Conservation (phyloP, 2,797 vertebrate species). For the Hippopotamyrus pictus region DNA sequence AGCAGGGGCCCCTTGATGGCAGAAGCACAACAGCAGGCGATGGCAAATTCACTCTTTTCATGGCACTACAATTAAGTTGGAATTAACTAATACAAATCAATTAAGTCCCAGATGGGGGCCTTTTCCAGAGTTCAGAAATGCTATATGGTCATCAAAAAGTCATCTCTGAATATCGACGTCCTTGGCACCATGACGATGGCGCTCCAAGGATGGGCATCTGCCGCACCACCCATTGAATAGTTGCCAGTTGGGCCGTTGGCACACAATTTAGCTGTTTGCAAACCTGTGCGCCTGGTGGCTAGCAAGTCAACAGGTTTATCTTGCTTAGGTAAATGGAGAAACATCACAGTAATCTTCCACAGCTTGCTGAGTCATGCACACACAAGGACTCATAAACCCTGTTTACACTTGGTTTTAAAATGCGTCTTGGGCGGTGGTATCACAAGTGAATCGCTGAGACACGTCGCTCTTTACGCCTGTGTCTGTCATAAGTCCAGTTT, state of each 20-base stretch:
- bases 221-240: neutral
- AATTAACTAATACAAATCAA: neutral
- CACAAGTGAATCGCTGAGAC: neutral
- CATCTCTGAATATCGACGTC: neutral
- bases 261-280: neutral
- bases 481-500: neutral
- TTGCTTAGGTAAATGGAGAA: neutral
- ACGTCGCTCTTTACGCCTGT: neutral
- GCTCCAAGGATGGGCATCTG: neutral
- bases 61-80: neutral
- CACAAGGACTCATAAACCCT: neutral
- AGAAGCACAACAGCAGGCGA: neutral
- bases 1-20: neutral
- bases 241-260: neutral
- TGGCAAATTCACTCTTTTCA: neutral
- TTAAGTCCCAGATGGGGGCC: neutral
- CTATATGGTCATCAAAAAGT: neutral
- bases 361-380: conserved; percentile 1
- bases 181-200: neutral
- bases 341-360: neutral
- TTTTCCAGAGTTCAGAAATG: neutral
- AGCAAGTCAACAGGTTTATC: neutral
- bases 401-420: neutral
- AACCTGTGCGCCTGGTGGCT: neutral
- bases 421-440: neutral